Evolutionary conservation across 2,888 invertebrate genomes (phyloP), one percentile per base, ranked within the genome.

Genomic region (Tubulanus polymorphus): DNA sequence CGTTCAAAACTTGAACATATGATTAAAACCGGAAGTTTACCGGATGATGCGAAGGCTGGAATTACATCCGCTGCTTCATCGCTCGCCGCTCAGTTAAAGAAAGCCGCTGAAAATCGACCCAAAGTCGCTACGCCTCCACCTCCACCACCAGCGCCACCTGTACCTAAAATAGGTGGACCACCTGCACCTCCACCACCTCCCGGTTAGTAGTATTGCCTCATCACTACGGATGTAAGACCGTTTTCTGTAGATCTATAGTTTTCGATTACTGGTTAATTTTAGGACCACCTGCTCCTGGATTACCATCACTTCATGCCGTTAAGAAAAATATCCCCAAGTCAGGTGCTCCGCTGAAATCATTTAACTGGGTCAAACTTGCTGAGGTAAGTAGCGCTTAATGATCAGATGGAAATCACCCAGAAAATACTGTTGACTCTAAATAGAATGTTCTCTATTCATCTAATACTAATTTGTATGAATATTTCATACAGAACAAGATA

Each of bases 321-420:
- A 65, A 68, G 59, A 93, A 92, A 80, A 91, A 93, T 79, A 90
- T 93, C 56, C 97, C 97, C 12, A 90, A 91, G 67, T 91, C 96
- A 0, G 86, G 90, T 3, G 91, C 91, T 79, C 92, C 94, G 0
- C 81, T 97, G 53, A 96, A 96, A 79, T 93, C 93, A 53, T 93
- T 97, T 82, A 97, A 97, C 82, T 97, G 97, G 97, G 90, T 91
- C 51, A 95, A 93, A 76, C 83, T 95, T 58, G 92, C 94, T 0
- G 93, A 94, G 67, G 78, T 78, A 68, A 67, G 68, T 59, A 41
- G 49, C 41, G 6, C 35, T 32, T 10, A 32, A 12, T 12, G 35
- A 12, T 32, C n/a, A 12, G 35, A 10, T 32, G n/a, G 10, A n/a
- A n/a, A 10, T 10, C n/a, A 32, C n/a, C 35, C 35, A n/a, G 35